Evolutionary conservation across 1,140 invertebrate species (phyloP), one percentile per base, ranked within the genome.

Genomic region (Bombus polaris): DNA sequence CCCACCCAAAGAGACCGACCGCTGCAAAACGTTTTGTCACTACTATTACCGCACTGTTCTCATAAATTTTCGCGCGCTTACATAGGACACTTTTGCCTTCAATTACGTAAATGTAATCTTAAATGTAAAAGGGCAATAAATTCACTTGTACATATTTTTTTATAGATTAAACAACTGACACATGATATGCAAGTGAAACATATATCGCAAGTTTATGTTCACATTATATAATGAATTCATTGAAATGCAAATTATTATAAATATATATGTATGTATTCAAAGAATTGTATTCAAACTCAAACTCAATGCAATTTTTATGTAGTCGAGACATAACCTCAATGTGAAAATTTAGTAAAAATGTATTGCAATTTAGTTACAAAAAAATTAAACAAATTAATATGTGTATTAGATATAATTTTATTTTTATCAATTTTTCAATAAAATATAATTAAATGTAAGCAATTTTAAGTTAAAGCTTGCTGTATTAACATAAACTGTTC

Each of bases 1-100:
- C 89, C 92, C 92, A 92, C 92, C 91, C 91, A 82, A 70, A 71
- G 68, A 71, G 75, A 86, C 83, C 39, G 62, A 65, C 59, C 42
- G 75, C 59, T 77, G 37, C 37, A 37, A 88, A 75, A 79, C 66
- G 37, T 79, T 79, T 71, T 84, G 12, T 83, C 47, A 53, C 62
- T 44, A 53, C 65, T 59, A 57, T 79, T 68, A 53, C 80, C 39
- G 53, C 80, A 74, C 80, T 15, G 37, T 74, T 77, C 53, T 42
- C 70, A 35, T 74, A 35, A 71, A 84, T 39, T 84, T 84, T 84
- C 72, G 47, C 76, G 82, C 66, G 75, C n/a, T 79, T 3, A 0
- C 9, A 25, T 12, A 59, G 44, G 28, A 44, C 6, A n/a, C 18
- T 4, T n/a, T 22, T 2, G 1, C 42, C 9, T 32, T 65, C 62